These are phyloP conservation scores for Pyrgus malvae DNA, from an alignment of 2,888 invertebrate species.

Conservation along the genomic window DNA sequence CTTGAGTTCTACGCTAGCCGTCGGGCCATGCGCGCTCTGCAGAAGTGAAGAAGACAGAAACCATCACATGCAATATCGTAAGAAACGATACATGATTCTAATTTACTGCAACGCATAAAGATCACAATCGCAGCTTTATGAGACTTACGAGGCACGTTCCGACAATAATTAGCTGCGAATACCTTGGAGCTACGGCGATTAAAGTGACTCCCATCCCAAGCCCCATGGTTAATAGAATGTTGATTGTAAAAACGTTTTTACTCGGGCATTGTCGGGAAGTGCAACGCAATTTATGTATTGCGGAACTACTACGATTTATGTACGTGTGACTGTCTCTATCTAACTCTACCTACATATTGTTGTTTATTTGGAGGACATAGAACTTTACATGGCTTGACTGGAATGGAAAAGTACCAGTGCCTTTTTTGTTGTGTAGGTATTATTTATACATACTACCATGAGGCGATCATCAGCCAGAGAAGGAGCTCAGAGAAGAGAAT, in stretches of 20 bases:
- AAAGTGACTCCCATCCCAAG: slow-evolving; percentile 30
- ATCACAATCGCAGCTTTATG: slow-evolving; percentile 7
- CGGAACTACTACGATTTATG: slow-evolving; percentile 56
- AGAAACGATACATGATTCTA: slow-evolving; percentile 3
- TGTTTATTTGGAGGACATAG: no score
- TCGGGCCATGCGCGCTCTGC: no score
- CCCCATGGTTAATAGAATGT: slow-evolving; percentile 32
- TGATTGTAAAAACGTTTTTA: slow-evolving; percentile 30
- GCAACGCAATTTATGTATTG: slow-evolving; percentile 53
- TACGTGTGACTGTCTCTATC: slow-evolving; percentile 51
- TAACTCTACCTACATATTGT: slow-evolving; percentile 25
- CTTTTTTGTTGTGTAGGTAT: no score
- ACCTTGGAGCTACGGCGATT: slow-evolving; percentile 5
- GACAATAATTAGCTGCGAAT: slow-evolving; percentile 15
- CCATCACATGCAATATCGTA: not conserved
- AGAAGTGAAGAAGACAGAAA: no score
- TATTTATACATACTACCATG: no score
- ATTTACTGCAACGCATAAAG: slow-evolving; percentile 14
- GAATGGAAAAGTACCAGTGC: no score
- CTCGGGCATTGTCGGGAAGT: slow-evolving; percentile 39
- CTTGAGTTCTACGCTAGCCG: not conserved
- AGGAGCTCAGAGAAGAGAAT: no score
- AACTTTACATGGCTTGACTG: no score
- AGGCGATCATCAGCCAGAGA: no score
- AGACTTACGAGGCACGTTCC: slow-evolving; percentile 4